phyloP scores from a whole-genome alignment of 2,113 vertebrate species.

The Eulacestoma nigropectus region DNA sequence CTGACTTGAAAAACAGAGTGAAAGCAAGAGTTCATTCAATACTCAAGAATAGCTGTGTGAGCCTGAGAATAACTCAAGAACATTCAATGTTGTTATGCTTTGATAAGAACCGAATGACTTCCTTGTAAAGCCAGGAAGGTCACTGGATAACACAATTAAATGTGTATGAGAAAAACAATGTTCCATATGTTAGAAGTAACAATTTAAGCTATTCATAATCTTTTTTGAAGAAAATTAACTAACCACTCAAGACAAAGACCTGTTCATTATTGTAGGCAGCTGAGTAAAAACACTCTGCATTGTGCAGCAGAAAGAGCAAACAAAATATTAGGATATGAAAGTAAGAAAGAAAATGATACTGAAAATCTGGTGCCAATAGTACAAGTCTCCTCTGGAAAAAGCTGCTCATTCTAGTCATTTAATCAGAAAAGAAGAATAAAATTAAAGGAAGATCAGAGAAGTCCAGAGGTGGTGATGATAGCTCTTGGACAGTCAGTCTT shows the following conservation, averaged over 20 bases:
- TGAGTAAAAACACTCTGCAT: not conserved
- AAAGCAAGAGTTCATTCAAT: not conserved
- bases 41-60: not conserved
- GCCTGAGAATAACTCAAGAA: not conserved
- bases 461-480: not conserved
- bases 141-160: not conserved
- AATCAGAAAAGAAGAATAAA: not conserved
- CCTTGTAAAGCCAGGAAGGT: not conserved
- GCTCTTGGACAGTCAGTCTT: not conserved
- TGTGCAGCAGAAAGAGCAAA: not conserved
- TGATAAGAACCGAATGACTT: not conserved
- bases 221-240: not conserved
- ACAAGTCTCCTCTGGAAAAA: not conserved
- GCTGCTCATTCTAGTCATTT: not conserved
- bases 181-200: not conserved
- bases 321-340: not conserved
- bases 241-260: not conserved
- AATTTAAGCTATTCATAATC: not conserved
- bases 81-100: not conserved
- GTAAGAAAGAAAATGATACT: not conserved
- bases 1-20: not conserved
- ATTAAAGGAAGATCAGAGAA: not conserved
- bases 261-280: not conserved
- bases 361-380: not conserved
- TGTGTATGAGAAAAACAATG: not conserved